Base-by-base conservation (phyloP, 2,888 invertebrate genomes). In the Hipparchia semele region DNA sequence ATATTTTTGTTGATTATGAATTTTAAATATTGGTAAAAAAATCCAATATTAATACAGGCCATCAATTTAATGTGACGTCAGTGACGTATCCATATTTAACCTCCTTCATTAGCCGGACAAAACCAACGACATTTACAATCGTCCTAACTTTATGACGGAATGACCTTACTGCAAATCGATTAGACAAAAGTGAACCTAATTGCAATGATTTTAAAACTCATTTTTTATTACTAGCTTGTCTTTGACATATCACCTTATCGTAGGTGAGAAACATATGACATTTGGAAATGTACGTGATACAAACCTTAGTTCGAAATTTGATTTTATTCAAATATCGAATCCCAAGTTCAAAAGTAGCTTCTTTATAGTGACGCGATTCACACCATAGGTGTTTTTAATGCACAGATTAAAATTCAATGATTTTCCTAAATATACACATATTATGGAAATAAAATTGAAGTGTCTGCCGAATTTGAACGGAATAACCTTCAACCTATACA, bases 51-150 rank as follows among this genome's bases (percentile, higher is more conserved):
- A 76, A 76, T 77, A 74, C 72, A 58, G 60, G 51, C 65, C 71
- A 75, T 74, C 73, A 58, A 67, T 78, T 72, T 73, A 66, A 73
- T 60, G 59, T 73, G 80, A 72, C 80, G 74, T 78, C 72, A 58
- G 61, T 73, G 80, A 72, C 80, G 73, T 78, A 74, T 82, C 82
- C 80, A 81, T 78, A 77, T 79, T 75, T 77, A 75, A 81, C 79
- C 78, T 79, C 79, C 88, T 90, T 92, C 92, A 91, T 92, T 92
- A 92, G 88, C 81, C 80, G 85, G 80, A 90, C 90, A 90, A 88
- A 90, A 88, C 90, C 91, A 91, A 89, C 90, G 92, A 91, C 91
- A 91, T 92, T 91, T 88, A 91, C 87, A 87, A 86, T 85, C 79
- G 75, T 73, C 69, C 60, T 68, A 65, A 13, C 69, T 71, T n/a